Evolutionary conservation across 2,888 invertebrate genomes (phyloP).

Genomic region (Altica lythri): DNA sequence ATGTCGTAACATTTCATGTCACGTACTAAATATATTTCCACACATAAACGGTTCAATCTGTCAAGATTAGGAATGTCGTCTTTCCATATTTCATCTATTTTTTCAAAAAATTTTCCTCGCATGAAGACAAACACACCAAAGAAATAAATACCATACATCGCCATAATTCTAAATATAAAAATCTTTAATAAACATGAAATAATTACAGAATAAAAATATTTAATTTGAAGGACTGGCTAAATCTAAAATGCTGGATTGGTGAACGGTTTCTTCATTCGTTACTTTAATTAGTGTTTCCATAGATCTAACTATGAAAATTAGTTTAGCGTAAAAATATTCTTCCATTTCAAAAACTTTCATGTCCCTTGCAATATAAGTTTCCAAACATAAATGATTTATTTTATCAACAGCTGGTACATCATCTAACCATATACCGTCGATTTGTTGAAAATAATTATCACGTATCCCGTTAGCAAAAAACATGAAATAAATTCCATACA

Average conservation of each 20-base stretch:
- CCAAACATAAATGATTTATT: constrained; percentile 45
- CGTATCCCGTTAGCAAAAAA: constrained; percentile 56
- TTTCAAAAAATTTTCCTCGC: constrained; percentile 33
- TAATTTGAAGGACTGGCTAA: too few species aligned
- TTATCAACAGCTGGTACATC: constrained; percentile 48
- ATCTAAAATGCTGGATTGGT: too few species aligned
- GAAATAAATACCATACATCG: constrained; percentile 69
- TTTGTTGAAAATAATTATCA: constrained; percentile 44
- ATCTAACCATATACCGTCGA: constrained; percentile 53
- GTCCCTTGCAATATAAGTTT: constrained; percentile 60
- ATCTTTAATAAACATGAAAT: neutral
- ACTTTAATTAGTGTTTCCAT: constrained; percentile 55
- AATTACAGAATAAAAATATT: too few species aligned
- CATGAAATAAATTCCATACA: constrained; percentile 69
- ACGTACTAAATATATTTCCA: constrained; percentile 57
- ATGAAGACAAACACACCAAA: constrained; percentile 59
- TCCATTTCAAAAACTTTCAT: constrained; percentile 63
- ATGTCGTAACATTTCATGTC: constrained; percentile 62
- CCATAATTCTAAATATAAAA: constrained; percentile 63
- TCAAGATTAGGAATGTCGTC: constrained; percentile 47
- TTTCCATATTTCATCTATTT: constrained; percentile 56
- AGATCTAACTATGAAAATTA: constrained; percentile 67
- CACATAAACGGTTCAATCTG: constrained; percentile 44
- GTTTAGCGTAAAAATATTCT: constrained; percentile 67
- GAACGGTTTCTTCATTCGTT: constrained; percentile 26